Base-by-base conservation (phyloP, 37 sponge, comb jelly and placozoan species). In the Beroe forskalii region DNA sequence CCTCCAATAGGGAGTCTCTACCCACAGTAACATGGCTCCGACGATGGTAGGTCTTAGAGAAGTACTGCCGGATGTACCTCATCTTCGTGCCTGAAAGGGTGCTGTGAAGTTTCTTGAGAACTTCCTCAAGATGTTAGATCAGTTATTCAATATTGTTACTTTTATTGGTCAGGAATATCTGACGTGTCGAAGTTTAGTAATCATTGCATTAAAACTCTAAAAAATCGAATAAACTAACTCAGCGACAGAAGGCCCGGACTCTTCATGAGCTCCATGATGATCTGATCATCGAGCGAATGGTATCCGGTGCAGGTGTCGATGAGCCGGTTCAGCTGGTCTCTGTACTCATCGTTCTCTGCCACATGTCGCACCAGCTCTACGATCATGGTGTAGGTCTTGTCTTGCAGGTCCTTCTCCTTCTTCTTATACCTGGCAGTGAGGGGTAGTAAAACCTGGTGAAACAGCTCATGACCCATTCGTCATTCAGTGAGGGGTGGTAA, bases 331-430 rank as follows among this genome's bases (percentile, higher is more conserved):
- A 80, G 40, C 28, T 14, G 40, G n/a, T 80, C 48, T 4, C 86
- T 43, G 43, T 33, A 38, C 48, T 80, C 30, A 17, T 80, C 86
- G 25, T 42, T 20, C 24, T 44, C 55, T 1, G 86, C 86, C 43
- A 80, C 55, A 44, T 80, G 55, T 3, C 12, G 9, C n/a, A 80
- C 17, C 28, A 80, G 27, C 48, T 80, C 35, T 28, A 27, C 3
- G 1, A 80, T 80, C 86, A 80, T 80, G 4, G 19, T 24, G 30
- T 6, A 44, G 28, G 40, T 80, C 86, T 80, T 80, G 25, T 80
- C 86, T 80, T 43, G 14, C 30, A 64, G 66, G 4, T 64, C 55
- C 12, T 6, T 17, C 55, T 48, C 55, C 6, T 12, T 48, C 12
- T 12, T 48, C 12, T 48, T 48, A 48, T 48, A 48, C 55, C 55